Percentiles rank a stretch among this genome's conserved stretches.
phyloP scores from a whole-genome alignment of 2,113 vertebrate genomes.

The Rafetus swinhoei region DNA sequence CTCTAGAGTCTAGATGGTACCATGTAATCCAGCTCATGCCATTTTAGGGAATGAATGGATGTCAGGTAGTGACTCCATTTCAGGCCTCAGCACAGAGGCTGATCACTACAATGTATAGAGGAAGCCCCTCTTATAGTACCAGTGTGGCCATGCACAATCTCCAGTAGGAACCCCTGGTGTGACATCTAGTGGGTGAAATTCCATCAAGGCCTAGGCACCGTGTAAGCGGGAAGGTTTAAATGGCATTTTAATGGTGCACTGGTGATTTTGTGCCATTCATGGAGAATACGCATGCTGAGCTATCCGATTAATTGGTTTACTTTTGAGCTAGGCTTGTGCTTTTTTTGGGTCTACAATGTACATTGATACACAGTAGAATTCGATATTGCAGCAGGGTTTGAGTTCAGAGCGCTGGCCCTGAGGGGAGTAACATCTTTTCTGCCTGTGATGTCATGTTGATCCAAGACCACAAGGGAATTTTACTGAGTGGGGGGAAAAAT shows the following conservation, averaged over 20 bases:
- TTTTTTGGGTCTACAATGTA: not conserved
- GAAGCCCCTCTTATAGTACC: not conserved
- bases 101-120: not conserved
- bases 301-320: not conserved
- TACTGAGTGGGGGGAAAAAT: not conserved
- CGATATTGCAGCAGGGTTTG: not conserved
- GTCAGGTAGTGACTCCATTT: accelerated
- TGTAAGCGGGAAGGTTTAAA: not conserved
- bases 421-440: not conserved
- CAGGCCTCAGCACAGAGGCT: accelerated
- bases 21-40: not conserved
- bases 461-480: not conserved
- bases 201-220: accelerated
- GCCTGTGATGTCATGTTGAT: not conserved
- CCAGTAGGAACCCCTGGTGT: not conserved
- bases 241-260: accelerated
- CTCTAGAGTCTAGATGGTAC: not conserved
- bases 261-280: not conserved
- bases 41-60: not conserved
- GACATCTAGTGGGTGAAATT: not conserved
- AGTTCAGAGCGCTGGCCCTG: not conserved
- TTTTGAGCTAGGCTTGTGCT: not conserved
- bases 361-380: not conserved
- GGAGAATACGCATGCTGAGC: accelerated
- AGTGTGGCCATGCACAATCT: not conserved